Conservation (phyloP, 1,140 invertebrate genomes). For the Elymnias hypermnestra region DNA sequence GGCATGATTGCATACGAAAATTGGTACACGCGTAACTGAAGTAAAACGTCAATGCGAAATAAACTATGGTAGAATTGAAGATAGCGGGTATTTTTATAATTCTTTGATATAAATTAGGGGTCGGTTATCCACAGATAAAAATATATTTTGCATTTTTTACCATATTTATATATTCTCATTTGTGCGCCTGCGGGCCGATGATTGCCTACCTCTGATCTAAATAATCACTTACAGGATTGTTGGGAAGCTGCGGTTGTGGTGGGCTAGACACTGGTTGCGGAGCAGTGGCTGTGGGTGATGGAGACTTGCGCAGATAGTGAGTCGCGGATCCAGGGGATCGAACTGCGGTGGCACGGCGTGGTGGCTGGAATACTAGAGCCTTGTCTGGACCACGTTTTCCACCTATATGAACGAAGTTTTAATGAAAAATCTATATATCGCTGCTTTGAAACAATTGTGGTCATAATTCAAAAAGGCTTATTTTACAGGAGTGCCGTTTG, state of each 20-base stretch:
- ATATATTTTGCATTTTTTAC: too few species aligned
- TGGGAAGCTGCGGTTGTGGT: conserved; percentile 59
- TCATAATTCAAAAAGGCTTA: too few species aligned
- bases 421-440: not conserved
- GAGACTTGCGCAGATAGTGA: conserved; percentile 92
- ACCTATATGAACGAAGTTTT: conserved; percentile 25
- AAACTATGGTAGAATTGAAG: too few species aligned
- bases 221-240: conserved; percentile 32
- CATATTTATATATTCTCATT: too few species aligned
- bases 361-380: conserved; percentile 77
- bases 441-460: not conserved
- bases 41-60: too few species aligned
- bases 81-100: too few species aligned
- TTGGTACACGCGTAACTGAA: too few species aligned
- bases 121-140: too few species aligned
- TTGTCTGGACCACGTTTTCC: conserved; percentile 68
- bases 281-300: conserved; percentile 85
- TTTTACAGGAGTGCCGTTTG: too few species aligned
- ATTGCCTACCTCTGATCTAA: not conserved
- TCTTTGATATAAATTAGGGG: too few species aligned
- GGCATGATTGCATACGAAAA: too few species aligned
- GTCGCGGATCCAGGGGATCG: conserved; percentile 80
- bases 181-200: too few species aligned
- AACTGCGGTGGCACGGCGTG: conserved; percentile 77
- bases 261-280: conserved; percentile 61